Conservation (phyloP, 2,113 vertebrate genomes). For the Apodemus speciosus region DNA sequence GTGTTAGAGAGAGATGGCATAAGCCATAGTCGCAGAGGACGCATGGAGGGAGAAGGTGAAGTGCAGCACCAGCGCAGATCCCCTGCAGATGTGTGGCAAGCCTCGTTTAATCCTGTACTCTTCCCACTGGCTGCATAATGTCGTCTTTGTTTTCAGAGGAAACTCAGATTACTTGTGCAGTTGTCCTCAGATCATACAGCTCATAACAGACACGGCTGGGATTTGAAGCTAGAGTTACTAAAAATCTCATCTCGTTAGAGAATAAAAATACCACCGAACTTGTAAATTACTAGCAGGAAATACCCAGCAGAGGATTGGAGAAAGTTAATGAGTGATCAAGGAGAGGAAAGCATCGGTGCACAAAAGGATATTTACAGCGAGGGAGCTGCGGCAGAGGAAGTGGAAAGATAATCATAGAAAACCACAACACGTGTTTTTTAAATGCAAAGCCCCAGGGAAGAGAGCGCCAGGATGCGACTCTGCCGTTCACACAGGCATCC, state of each 20-base stretch:
- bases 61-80: neutral
- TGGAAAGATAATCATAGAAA: conserved; percentile 69
- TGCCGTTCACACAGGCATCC: conserved; percentile 51
- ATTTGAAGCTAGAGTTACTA: conserved; percentile 43
- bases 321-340: conserved; percentile 16
- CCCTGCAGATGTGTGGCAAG: neutral
- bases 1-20: neutral
- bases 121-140: neutral
- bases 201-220: neutral
- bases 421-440: conserved; percentile 73
- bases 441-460: conserved; percentile 66
- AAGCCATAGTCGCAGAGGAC: neutral
- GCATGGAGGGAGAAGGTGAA: neutral
- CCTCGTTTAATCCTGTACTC: neutral
- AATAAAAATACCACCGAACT: neutral
- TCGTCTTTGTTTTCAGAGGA: neutral
- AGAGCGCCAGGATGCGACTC: conserved; percentile 42
- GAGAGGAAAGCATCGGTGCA: conserved; percentile 25
- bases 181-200: neutral
- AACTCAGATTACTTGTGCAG: neutral
- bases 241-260: neutral
- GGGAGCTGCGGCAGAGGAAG: conserved; percentile 64
- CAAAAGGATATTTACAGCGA: conserved; percentile 68
- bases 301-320: neutral
- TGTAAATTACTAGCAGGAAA: neutral